phyloP scores from a whole-genome alignment of 2,888 invertebrate species.

The Volucella bombylans region DNA sequence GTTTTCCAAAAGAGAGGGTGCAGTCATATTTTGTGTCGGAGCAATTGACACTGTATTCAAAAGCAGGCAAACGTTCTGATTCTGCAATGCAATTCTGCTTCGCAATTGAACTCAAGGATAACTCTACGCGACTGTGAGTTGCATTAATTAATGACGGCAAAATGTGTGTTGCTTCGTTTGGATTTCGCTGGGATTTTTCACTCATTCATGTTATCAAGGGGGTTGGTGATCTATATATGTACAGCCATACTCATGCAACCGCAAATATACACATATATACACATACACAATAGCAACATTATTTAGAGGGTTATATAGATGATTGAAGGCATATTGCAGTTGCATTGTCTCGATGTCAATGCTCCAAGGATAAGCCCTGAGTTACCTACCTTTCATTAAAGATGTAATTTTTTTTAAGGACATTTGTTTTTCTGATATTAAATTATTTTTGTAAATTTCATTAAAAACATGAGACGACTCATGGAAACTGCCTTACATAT shows the following conservation, averaged over 20 bases:
- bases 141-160: slow-evolving; percentile 70
- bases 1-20: slow-evolving; percentile 47
- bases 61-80: slow-evolving; percentile 54
- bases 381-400: too few relatives aligned
- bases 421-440: too few relatives aligned
- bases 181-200: slow-evolving; percentile 41
- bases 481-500: too few relatives aligned
- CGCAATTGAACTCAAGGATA: slow-evolving; percentile 72
- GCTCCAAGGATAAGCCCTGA: not conserved
- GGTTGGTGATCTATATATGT: slow-evolving; percentile 8
- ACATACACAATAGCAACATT: slow-evolving; percentile 33
- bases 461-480: too few relatives aligned
- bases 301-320: slow-evolving; percentile 40
- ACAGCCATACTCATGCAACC: not conserved
- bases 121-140: slow-evolving; percentile 66
- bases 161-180: slow-evolving; percentile 38
- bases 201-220: slow-evolving; percentile 21
- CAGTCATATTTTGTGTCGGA: slow-evolving; percentile 66
- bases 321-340: slow-evolving; percentile 53
- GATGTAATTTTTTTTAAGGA: too few relatives aligned
- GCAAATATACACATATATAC: not conserved
- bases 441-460: too few relatives aligned
- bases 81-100: slow-evolving; percentile 38
- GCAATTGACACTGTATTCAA: slow-evolving; percentile 71
- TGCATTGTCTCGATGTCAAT: slow-evolving; percentile 63